Conservation (phyloP, 2,113 vertebrate species). For the Oreotrochilus melanogaster region DNA sequence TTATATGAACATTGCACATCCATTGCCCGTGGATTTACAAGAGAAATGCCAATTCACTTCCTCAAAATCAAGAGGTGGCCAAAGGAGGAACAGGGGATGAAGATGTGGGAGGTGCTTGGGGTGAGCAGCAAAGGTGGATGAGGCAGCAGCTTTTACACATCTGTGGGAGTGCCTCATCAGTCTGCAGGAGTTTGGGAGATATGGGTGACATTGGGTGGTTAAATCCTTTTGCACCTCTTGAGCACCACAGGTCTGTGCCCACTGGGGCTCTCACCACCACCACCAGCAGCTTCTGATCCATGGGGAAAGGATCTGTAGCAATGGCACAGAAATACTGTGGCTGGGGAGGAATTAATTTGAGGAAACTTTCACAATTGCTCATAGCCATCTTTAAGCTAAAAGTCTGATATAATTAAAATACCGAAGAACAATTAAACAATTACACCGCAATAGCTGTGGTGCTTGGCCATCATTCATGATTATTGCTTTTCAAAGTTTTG, state of each 20-base stretch:
- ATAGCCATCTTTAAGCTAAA: not conserved
- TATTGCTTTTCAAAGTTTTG: not conserved
- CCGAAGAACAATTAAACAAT: not conserved
- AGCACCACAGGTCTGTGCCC: not conserved
- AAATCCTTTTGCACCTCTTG: not conserved
- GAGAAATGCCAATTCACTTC: not conserved
- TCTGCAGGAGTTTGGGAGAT: not conserved
- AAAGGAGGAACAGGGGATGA: not conserved
- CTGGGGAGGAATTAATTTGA: not conserved
- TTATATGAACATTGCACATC: conserved; percentile 5
- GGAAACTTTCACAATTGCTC: not conserved
- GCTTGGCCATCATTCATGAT: not conserved
- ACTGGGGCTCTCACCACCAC: fast-evolving
- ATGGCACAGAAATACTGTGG: not conserved
- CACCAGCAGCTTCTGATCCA: not conserved
- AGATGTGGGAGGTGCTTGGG: not conserved
- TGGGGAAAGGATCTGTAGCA: not conserved
- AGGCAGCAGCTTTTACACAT: fast-evolving
- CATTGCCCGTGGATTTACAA: conserved; percentile 7
- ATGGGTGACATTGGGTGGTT: fast-evolving
- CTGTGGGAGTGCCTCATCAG: not conserved
- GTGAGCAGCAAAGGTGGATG: not conserved
- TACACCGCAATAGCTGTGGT: not conserved
- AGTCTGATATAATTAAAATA: not conserved
- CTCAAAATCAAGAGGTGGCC: not conserved